Base-by-base conservation (phyloP, 1,140 invertebrate genomes). In the Polypedilum vanderplanki region DNA sequence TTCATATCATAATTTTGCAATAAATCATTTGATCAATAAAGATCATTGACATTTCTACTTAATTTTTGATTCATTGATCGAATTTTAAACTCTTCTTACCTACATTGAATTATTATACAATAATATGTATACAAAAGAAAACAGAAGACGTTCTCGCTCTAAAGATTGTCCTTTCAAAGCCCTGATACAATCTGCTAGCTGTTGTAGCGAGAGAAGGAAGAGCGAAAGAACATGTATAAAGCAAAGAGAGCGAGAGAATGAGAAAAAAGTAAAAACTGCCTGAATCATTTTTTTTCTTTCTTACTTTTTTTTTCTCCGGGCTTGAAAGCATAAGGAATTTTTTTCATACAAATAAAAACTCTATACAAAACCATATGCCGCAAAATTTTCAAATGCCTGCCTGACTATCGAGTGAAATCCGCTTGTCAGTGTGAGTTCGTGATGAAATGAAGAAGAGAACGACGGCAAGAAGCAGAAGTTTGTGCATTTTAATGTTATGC, bases 281-380 rank as follows among this genome's bases (percentile, higher is more conserved):
- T 57, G 46, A 57, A 57, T 57, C 46, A 57, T 57, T 57, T 57
- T 57, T 57, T 57, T 57, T 57, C 46, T 3, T 57, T 57, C 46
- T 57, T 57, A 57, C 46, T 57, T 57, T 33, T 57, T 57, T 33
- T 33, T 33, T 33, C 24, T 33, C 24, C 46, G 12, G 46, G 46
- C 46, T 57, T n/a, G 46, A n/a, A 57, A 57, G n/a, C 46, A 57
- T 57, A n/a, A 57, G 24, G 24, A 33, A 33, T 33, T 33, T 33
- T n/a, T 33, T 33, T 33, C 46, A 57, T 57, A 57, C 12, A 57
- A 57, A 57, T 12, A 46, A 57, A 57, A 57, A 57, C n/a, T 57
- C 46, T 57, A 18, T 70, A 20, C 65, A 70, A 70, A 70, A 70
- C 65, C 65, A 70, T 70, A 70, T 70, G 65, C 65, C 65, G 65